phyloP scores from a whole-genome alignment of 2,113 vertebrate genomes.

The Oncorhynchus masou region DNA sequence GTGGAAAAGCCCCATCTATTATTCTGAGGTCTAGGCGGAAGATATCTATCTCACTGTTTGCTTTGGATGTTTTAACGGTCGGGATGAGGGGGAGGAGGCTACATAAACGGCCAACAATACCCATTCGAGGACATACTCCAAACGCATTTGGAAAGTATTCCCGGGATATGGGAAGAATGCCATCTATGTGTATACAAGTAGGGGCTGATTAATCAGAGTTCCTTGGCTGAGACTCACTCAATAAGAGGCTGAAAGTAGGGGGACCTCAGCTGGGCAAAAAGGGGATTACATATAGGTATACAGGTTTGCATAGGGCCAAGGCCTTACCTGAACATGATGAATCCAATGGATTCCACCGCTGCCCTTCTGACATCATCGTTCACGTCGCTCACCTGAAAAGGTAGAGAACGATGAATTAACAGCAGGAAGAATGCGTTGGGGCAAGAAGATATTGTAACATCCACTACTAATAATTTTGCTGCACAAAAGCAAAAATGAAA shows the following conservation, averaged over 20 bases:
- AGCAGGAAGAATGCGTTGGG: background rate
- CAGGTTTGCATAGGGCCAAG: background rate
- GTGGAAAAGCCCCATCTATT: slow-evolving; percentile 8
- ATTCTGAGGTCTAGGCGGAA: slow-evolving; percentile 13
- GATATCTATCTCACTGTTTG: slow-evolving; percentile 28
- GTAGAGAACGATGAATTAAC: background rate
- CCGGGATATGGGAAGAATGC: slow-evolving; percentile 59
- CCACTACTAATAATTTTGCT: no score
- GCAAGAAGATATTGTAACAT: no score
- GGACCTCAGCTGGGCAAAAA: slow-evolving; percentile 15
- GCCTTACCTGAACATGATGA: slow-evolving; percentile 96
- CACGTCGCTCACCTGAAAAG: slow-evolving; percentile 90
- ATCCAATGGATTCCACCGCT: slow-evolving; percentile 96
- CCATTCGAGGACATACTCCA: slow-evolving; percentile 18
- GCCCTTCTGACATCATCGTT: slow-evolving; percentile 96
- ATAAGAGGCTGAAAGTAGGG: background rate
- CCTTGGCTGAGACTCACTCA: background rate
- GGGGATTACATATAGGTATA: background rate
- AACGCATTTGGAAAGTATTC: slow-evolving; percentile 50
- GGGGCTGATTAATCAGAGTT: slow-evolving; percentile 40
- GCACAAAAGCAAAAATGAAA: no score
- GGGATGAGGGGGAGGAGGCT: background rate
- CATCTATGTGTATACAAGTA: slow-evolving; percentile 45
- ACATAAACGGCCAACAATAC: slow-evolving; percentile 23
- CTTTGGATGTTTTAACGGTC: slow-evolving; percentile 22